These are phyloP conservation scores for Tenodera sinensis DNA, from an alignment of 2,888 invertebrate species.

Conservation along the genomic window DNA sequence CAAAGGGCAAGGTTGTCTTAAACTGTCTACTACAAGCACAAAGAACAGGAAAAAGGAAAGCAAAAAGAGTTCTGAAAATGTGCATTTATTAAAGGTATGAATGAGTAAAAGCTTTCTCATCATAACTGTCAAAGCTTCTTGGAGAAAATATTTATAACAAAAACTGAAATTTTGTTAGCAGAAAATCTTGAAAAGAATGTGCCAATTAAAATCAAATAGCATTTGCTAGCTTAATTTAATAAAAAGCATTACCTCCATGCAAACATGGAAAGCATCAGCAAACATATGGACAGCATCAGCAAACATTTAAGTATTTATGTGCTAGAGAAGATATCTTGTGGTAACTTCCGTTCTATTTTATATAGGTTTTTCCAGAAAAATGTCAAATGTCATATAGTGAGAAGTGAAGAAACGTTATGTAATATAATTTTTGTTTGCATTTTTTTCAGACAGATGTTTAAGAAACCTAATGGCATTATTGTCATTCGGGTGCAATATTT, in stretches of 20 bases:
- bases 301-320: neutral
- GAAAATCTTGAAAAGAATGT: neutral
- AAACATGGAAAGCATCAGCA: neutral
- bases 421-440: conserved; percentile 16
- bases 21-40: neutral
- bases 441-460: neutral
- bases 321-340: neutral
- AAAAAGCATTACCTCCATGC: neutral
- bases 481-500: conserved; percentile 13
- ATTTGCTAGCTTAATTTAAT: neutral
- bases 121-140: neutral
- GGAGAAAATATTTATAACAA: neutral
- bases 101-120: neutral
- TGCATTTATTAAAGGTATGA: neutral
- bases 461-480: neutral
- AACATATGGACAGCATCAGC: neutral
- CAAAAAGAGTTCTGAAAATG: neutral
- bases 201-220: neutral
- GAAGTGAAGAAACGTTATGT: neutral
- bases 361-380: neutral
- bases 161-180: neutral
- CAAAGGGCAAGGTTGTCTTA: neutral
- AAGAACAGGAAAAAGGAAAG: neutral
- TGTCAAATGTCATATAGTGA: neutral
- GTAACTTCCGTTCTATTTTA: neutral